Evolutionary conservation across 1,140 invertebrate genomes (phyloP).

Genomic region (Ptiloglossa arizonensis): DNA sequence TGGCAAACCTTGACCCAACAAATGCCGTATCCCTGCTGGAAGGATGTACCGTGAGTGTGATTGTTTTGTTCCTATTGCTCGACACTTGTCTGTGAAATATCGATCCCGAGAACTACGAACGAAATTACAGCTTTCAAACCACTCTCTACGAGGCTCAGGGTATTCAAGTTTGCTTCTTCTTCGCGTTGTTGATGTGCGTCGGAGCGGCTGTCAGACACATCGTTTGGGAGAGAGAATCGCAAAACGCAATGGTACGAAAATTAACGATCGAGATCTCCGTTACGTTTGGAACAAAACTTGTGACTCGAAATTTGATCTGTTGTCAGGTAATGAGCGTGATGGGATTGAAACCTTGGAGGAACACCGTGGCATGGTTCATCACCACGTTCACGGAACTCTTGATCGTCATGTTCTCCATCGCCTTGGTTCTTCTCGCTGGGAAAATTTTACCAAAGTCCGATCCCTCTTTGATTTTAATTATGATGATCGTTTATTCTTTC

Average conservation of each 20-base stretch:
- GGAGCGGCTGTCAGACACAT: constrained; percentile 84
- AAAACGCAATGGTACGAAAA: constrained; percentile 84
- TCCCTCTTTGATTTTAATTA: constrained; percentile 81
- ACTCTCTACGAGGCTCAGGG: constrained; percentile 86
- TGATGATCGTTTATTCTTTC: constrained; percentile 83
- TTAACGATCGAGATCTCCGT: no score
- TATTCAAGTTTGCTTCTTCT: constrained; percentile 84
- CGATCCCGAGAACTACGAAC: not conserved
- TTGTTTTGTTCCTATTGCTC: not conserved
- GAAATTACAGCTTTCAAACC: constrained; percentile 83
- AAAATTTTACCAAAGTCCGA: constrained; percentile 83
- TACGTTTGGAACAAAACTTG: no score
- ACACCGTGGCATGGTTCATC: constrained; percentile 85
- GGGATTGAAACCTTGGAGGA: constrained; percentile 84
- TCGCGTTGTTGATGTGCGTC: constrained; percentile 85
- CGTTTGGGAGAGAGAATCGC: constrained; percentile 86
- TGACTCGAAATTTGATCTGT: not conserved
- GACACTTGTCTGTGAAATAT: not conserved
- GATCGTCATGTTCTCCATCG: constrained; percentile 81
- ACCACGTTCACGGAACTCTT: constrained; percentile 82
- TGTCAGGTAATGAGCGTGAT: constrained; percentile 86
- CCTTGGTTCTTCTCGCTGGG: constrained; percentile 81
- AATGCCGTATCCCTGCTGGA: constrained; percentile 86
- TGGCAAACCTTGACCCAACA: constrained; percentile 85
- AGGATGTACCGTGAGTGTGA: constrained; percentile 83